Percentiles rank a stretch among this genome's conserved stretches.
These are phyloP conservation scores for Ectemnius cavifrons DNA, from an alignment of 2,888 invertebrate species.

Conservation along the genomic window DNA sequence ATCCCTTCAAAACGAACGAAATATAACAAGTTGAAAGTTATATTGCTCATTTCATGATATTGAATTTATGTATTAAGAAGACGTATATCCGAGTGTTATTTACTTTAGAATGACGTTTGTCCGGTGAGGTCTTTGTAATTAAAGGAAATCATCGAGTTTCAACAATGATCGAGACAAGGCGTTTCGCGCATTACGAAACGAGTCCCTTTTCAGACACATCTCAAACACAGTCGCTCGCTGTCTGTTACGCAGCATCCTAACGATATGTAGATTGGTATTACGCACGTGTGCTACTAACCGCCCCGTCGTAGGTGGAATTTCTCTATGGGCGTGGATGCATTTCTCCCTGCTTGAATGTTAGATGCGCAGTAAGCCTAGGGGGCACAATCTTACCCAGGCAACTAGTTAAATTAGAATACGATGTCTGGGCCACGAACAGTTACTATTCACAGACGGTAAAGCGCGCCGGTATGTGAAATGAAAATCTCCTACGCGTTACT, in stretches of 20 bases:
- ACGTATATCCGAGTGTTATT: no score
- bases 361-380: constrained; percentile 36
- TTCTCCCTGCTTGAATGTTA: constrained; percentile 15
- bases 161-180: neutral
- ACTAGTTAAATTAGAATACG: constrained; percentile 58
- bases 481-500: constrained; percentile 1
- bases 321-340: constrained; percentile 10
- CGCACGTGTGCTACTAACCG: constrained; percentile 8
- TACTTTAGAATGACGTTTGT: no score
- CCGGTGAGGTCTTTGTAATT: no score
- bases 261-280: constrained; percentile 42
- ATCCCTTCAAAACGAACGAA: no score
- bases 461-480: neutral
- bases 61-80: no score
- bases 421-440: constrained; percentile 38
- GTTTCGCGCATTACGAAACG: no score
- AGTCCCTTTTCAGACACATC: no score
- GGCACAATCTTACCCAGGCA: constrained; percentile 58
- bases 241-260: constrained; percentile 8
- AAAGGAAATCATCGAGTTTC: no score
- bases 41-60: no score
- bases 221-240: neutral
- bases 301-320: constrained; percentile 7
- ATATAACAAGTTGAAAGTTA: no score
- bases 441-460: constrained; percentile 46